These are phyloP conservation scores for Homarus gammarus DNA, from an alignment of 2,888 invertebrate genomes.

Conservation along the genomic window DNA sequence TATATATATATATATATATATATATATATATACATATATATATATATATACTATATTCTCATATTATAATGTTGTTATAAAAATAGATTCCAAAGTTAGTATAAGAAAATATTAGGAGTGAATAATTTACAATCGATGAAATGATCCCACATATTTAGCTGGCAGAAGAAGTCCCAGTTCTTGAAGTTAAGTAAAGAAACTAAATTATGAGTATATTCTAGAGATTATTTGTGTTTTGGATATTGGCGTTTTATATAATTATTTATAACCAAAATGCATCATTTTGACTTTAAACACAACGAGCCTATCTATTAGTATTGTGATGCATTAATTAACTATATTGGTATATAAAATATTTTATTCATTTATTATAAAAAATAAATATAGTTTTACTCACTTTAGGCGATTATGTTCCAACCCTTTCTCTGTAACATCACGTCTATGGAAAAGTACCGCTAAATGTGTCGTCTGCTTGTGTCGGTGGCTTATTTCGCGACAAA, in stretches of 20 bases:
- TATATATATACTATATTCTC: constrained; percentile 16
- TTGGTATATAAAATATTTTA: no score
- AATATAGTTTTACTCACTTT: no score
- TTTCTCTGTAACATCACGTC: background rate
- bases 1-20: constrained; percentile 31
- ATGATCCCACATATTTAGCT: no score
- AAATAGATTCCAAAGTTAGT: background rate
- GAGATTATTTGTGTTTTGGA: background rate
- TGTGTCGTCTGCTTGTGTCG: background rate
- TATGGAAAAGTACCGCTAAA: background rate
- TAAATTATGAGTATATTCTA: background rate
- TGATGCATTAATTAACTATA: no score
- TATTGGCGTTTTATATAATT: background rate
- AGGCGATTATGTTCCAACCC: no score
- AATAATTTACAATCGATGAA: constrained; percentile 7
- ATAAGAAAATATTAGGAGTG: background rate
- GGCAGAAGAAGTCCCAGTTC: no score
- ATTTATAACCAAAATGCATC: background rate
- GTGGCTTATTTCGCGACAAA: background rate
- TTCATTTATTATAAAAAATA: no score
- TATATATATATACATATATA: constrained; percentile 32
- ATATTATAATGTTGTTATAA: background rate
- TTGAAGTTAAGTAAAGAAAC: background rate
- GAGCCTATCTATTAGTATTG: background rate
- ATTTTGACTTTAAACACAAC: background rate